Evolutionary conservation across 2,797 vertebrate genomes (phyloP).

Genomic region (Aulostomus chinensis): DNA sequence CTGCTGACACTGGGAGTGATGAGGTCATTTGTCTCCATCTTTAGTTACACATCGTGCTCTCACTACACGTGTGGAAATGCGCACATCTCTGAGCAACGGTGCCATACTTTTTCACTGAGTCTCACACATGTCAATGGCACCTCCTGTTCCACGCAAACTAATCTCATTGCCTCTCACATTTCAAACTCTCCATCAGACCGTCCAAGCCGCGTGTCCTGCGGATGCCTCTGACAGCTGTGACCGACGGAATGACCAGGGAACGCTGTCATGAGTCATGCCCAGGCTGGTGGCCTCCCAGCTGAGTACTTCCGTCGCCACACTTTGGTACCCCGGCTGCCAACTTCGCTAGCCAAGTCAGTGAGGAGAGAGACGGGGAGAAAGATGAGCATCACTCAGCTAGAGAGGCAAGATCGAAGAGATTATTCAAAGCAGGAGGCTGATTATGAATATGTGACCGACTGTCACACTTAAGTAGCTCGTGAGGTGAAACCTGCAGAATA

Average conservation of each 20-base stretch:
- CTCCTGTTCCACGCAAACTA: not conserved
- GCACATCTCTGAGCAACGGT: no score
- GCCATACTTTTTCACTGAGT: constrained; percentile 36
- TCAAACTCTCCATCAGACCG: constrained; percentile 44
- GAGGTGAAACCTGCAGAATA: constrained; percentile 28
- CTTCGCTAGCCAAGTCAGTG: constrained; percentile 15
- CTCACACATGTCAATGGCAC: constrained; percentile 7
- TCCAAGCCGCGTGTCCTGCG: constrained; percentile 45
- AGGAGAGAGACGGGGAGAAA: constrained; percentile 4
- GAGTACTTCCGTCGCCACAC: constrained; percentile 73
- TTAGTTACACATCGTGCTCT: constrained; percentile 32
- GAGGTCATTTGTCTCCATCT: constrained; percentile 34
- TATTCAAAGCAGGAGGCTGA: constrained; percentile 15
- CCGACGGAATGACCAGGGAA: constrained; percentile 70
- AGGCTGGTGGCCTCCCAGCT: constrained; percentile 77
- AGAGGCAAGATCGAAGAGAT: constrained; percentile 26
- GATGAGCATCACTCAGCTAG: constrained; percentile 23
- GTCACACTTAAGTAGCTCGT: constrained; percentile 19
- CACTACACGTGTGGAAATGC: no score
- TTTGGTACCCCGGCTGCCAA: constrained; percentile 71
- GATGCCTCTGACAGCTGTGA: constrained; percentile 71
- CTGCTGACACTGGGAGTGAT: no score
- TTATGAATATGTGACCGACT: constrained; percentile 31
- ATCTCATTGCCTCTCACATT: constrained; percentile 26
- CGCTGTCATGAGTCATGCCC: constrained; percentile 69